Base-by-base conservation (phyloP, 2,797 vertebrate genomes). In the Moxostoma hubbsi region DNA sequence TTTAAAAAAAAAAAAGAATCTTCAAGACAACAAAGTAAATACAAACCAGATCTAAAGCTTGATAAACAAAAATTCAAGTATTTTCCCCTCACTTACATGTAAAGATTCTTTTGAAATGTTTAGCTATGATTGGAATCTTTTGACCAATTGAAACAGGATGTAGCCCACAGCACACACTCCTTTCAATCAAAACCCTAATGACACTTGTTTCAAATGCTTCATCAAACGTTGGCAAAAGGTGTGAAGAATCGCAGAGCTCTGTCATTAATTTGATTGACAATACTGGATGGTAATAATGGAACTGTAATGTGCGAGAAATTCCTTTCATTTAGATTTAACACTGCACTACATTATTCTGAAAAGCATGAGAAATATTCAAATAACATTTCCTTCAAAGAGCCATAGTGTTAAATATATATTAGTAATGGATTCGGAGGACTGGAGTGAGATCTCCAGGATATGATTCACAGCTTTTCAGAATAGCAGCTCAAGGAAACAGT, bases 281-380 rank as follows among this genome's bases (percentile, higher is more conserved):
- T 47, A 77, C 66, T 68, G 7, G 45, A 5, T 50, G 36, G 63
- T 49, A 59, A 76, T 68, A 67, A 57, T 50, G 10, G 54, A 58
- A 58, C 45, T 6, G 43, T 47, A 71, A 71, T 71, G 15, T 71
- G 43, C 6, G 4, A 71, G 15, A 47, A 47, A 71, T 47, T 12
- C 53, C 68, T 58, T 58, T 43, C 9, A 24, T 58, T 65, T 57
- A 36, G 18, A 66, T 65, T 47, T 45, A 54, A 11, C 50, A 47
- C 36, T 64, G 61, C 36, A 65, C 53, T 61, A 13, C 43, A 79
- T 64, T 46, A 63, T 71, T 55, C 24, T 61, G 36, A 70, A 57
- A 57, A 47, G 62, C 62, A 65, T 57, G 73, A 71, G 47, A 72
- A 59, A 54, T 61, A 51, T 67, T 75, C 62, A 72, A 77, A 46